Percentiles rank a stretch among this genome's conserved stretches.
Evolutionary conservation across 2,797 vertebrate genomes (phyloP).

Genomic region (Halcyon badia): DNA sequence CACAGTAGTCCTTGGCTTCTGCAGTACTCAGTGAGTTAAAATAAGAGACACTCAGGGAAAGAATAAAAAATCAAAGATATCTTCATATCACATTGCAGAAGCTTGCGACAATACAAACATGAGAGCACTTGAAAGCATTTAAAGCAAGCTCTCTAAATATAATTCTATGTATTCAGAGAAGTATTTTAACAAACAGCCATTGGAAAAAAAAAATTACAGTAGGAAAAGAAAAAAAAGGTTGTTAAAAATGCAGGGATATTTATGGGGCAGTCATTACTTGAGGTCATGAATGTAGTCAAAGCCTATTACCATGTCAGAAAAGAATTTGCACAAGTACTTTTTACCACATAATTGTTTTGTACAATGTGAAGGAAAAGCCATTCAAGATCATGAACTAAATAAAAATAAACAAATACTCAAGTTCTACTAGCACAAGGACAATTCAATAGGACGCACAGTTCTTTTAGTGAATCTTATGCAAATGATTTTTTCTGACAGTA

Average conservation of each 20-base stretch:
- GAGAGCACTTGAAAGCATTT: not conserved
- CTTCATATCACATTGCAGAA: not conserved
- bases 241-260: constrained; percentile 28
- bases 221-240: not conserved
- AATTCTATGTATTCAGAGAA: not conserved
- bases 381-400: not conserved
- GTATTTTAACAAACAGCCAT: not conserved
- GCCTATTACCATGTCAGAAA: not conserved
- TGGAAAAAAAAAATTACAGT: not conserved
- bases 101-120: not conserved
- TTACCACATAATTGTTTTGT: not conserved
- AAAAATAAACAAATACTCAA: not conserved
- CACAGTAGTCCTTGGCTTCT: not conserved
- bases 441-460: not conserved
- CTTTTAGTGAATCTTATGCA: not conserved
- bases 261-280: not conserved
- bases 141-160: not conserved
- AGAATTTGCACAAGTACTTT: not conserved
- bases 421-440: not conserved
- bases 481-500: not conserved
- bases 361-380: not conserved
- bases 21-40: not conserved
- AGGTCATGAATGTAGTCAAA: constrained; percentile 4
- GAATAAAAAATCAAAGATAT: not conserved
- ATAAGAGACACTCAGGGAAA: not conserved